Evolutionary conservation across 2,113 vertebrate genomes (phyloP).

Genomic region (Apodemus speciosus): DNA sequence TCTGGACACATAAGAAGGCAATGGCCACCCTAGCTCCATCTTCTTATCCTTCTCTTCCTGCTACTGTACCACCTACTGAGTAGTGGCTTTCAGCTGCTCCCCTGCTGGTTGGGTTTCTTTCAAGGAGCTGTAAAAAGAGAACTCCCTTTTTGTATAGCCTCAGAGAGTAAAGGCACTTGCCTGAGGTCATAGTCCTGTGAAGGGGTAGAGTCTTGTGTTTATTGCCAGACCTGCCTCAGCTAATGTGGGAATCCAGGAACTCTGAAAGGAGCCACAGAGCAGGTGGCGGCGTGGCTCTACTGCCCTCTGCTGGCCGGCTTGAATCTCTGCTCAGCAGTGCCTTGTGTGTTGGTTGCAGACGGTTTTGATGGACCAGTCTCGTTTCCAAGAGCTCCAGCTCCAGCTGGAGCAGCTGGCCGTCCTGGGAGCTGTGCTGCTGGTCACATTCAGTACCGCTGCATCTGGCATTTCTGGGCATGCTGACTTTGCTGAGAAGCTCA

Average conservation of each 20-base stretch:
- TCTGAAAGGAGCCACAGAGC: neutral
- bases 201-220: neutral
- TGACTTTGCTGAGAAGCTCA: conserved; percentile 90
- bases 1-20: neutral
- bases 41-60: neutral
- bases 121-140: neutral
- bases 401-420: conserved; percentile 88
- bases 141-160: neutral
- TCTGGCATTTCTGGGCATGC: conserved; percentile 88
- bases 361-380: conserved; percentile 93
- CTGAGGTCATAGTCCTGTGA: neutral
- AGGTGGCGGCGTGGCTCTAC: neutral
- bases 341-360: conserved; percentile 85
- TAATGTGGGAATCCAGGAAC: neutral
- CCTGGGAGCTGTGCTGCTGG: conserved; percentile 90
- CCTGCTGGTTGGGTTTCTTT: neutral
- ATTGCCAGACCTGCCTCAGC: too few species aligned
- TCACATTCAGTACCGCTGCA: conserved; percentile 90
- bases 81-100: neutral
- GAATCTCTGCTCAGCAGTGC: neutral
- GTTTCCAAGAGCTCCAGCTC: conserved; percentile 94
- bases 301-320: conserved; percentile 55
- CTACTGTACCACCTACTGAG: neutral
- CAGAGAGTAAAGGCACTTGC: neutral
- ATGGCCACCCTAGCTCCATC: neutral